Conservation (phyloP, 2,888 invertebrate species). For the Helicoverpa assulta region DNA sequence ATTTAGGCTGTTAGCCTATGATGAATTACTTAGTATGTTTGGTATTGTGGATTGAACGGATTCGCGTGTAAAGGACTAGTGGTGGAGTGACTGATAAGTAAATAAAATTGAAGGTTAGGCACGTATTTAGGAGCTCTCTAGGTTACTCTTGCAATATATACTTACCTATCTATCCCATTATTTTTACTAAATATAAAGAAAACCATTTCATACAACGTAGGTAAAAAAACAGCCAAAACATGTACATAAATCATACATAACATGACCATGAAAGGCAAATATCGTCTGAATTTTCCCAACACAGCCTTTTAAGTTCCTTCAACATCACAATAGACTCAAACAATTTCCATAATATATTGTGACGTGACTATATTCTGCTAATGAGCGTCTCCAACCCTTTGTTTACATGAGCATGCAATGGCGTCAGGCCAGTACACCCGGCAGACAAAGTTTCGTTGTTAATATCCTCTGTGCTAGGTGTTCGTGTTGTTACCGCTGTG, state of each 20-base stretch:
- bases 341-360: slow-evolving; percentile 18
- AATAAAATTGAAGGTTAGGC: slow-evolving; percentile 16
- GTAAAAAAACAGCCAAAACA: slow-evolving; percentile 2
- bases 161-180: too few species aligned
- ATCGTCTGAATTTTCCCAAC: slow-evolving; percentile 10
- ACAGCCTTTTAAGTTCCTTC: neutral
- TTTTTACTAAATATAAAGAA: too few species aligned
- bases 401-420: slow-evolving; percentile 71
- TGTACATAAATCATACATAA: slow-evolving; percentile 15
- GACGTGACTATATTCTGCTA: slow-evolving; percentile 59
- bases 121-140: too few species aligned
- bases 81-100: slow-evolving; percentile 9
- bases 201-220: neutral
- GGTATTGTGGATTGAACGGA: neutral
- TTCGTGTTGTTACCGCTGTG: slow-evolving; percentile 60
- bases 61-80: neutral
- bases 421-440: slow-evolving; percentile 66
- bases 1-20: slow-evolving; percentile 42
- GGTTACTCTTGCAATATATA: too few species aligned
- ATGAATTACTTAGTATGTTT: slow-evolving; percentile 47
- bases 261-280: neutral
- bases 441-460: slow-evolving; percentile 72
- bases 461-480: slow-evolving; percentile 64
- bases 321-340: slow-evolving; percentile 19
- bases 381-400: slow-evolving; percentile 74